Evolutionary conservation across 2,888 invertebrate species (phyloP).

Genomic region (Drosophila meridionalis): DNA sequence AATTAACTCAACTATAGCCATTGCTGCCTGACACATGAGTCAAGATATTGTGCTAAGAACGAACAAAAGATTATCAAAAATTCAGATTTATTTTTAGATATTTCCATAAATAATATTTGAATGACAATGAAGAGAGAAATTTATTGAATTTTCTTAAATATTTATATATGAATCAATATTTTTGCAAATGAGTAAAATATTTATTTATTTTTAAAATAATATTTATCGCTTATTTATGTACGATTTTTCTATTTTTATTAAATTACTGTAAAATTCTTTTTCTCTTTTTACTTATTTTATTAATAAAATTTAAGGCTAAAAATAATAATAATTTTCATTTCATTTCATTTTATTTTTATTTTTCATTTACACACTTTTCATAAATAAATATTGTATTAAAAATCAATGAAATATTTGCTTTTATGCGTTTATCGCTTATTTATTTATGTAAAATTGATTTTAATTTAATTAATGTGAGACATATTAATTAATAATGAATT

Average conservation of each 20-base stretch:
- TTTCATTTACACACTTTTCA: neutral
- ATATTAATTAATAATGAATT: conserved; percentile 9
- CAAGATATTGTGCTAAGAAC: neutral
- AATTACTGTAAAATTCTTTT: too few species aligned
- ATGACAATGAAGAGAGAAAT: too few species aligned
- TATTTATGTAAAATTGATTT: neutral
- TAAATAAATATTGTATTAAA: neutral
- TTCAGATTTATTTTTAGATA: neutral
- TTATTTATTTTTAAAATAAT: too few species aligned
- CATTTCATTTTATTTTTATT: neutral
- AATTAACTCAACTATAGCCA: neutral
- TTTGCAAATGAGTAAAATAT: too few species aligned
- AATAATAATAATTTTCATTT: neutral
- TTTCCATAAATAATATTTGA: neutral
- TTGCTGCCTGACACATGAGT: neutral
- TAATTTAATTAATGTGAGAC: neutral
- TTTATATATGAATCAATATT: too few species aligned
- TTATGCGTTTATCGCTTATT: neutral
- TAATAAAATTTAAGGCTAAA: too few species aligned
- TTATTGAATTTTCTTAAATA: too few species aligned
- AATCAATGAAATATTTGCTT: neutral
- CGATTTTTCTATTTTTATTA: too few species aligned
- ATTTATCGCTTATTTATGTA: too few species aligned
- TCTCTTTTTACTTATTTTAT: too few species aligned
- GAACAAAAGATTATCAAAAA: neutral